Base-by-base conservation (phyloP, 2,888 invertebrate species). In the Sinelater perroti region DNA sequence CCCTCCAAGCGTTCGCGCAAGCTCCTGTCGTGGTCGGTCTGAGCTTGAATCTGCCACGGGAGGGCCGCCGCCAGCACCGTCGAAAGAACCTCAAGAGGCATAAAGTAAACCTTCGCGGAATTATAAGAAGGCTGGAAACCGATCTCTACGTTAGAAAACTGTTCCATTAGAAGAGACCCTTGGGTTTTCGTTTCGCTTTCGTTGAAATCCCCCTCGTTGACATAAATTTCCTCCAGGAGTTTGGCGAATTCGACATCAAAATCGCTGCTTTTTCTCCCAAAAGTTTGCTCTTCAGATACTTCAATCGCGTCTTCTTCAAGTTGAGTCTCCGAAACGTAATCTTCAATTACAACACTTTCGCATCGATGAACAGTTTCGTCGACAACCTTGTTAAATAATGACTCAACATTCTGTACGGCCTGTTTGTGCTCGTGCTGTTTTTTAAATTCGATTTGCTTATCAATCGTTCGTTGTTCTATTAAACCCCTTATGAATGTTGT, bases 401-500 rank as follows among this genome's bases (percentile, higher is more conserved):
- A 68, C 47, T 66, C 62, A 0, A 64, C 68, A 2, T 66, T 60
- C 18, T 66, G 53, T 1, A 47, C 51, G 33, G 64, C 61, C 49
- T 66, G 64, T 2, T 62, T 56, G 2, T 60, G 50, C 8, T 52
- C 47, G 4, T 52, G 8, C 47, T 63, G 42, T n/a, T 52, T 28
- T 2, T 44, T 33, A 11, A 61, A 21, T 17, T 64, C 60, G 10
- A 49, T 56, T 38, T 60, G 52, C 17, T 64, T 60, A 28, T 70
- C 67, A 30, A 62, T 35, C 16, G 65, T 61, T 40, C 65, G 44
- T 17, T 60, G 36, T 13, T 57, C 62, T 11, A 59, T 31, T 24
- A 60, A 24, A 36, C 33, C 50, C 63, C 76, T 73, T 3, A 82
- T 75, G 13, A 83, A 80, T 56, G 76, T 77, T 61, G 81, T 75